Percentiles rank a stretch among this genome's conserved stretches.
These are phyloP conservation scores for Ophioninae sp. DNA, from an alignment of 2,888 invertebrate species.

Conservation along the genomic window DNA sequence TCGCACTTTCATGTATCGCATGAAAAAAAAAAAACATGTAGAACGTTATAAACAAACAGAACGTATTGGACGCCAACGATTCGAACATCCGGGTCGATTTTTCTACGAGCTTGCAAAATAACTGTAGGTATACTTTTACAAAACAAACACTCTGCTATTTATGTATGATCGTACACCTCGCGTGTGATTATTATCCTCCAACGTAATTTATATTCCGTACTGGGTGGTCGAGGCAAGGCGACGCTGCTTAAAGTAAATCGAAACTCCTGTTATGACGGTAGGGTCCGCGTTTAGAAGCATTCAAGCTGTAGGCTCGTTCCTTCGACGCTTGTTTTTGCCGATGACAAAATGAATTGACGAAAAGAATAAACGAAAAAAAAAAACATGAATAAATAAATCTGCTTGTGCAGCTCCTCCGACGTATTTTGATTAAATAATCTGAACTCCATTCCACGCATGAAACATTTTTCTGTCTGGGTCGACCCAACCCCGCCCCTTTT, in stretches of 20 bases:
- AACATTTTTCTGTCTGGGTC: background rate
- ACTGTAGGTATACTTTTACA: background rate
- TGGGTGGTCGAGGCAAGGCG: constrained; percentile 50
- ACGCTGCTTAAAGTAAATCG: constrained; percentile 42
- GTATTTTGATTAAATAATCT: background rate
- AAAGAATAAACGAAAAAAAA: background rate
- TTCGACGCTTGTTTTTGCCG: constrained; percentile 30
- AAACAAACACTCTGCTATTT: background rate
- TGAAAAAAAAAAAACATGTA: background rate
- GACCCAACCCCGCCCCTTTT: background rate
- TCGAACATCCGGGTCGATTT: background rate
- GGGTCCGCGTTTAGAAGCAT: constrained; percentile 34
- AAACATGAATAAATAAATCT: background rate
- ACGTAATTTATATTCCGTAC: background rate
- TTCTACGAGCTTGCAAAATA: background rate
- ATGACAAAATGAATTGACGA: constrained; percentile 16
- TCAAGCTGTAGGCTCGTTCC: constrained; percentile 27
- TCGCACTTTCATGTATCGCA: background rate
- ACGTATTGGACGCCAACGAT: background rate
- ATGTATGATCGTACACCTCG: background rate
- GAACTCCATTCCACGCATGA: background rate
- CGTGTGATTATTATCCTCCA: background rate
- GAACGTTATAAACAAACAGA: background rate
- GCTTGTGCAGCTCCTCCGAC: background rate
- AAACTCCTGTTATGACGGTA: constrained; percentile 58